Evolutionary conservation across 1,140 invertebrate genomes (phyloP), one percentile per base, ranked within the genome.

Genomic region (Mylabris phalerata): DNA sequence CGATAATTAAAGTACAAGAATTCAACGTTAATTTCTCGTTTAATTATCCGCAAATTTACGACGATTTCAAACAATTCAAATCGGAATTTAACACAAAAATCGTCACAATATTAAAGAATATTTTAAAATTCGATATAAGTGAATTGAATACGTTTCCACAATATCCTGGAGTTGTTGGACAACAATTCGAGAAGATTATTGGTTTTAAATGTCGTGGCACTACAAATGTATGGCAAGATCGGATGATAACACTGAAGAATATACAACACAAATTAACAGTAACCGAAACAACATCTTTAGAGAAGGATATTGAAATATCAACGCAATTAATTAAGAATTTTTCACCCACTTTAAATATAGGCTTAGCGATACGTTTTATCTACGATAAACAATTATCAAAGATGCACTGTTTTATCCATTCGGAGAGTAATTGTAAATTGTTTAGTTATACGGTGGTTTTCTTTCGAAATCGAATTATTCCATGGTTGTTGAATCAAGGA

Each of bases 171-270:
- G n/a, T 60, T 3, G 45, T 55, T 27, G 59, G 58, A 43, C 39
- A 38, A 4, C 19, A 24, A 32, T 19, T 46, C 9, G n/a, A 47
- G 9, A 49, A 52, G 41, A 26, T 51, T 9, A 44, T 58, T 27
- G 50, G 40, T 38, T 70, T 63, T 50, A 50, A 55, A 7, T 67
- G 64, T 52, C 44, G 25, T n/a, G 58, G 58, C 4, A 62, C 54
- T 19, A 43, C 46, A 24, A 65, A 67, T 55, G 13, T 67, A 26
- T 70, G 66, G 66, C 43, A 62, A 39, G 50, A 52, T 5, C 47
- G 66, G 4, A 32, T 32, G 7, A 32, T 32, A 32, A 32, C 32
- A 32, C 7, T 32, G 7, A 32, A 32, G 32, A 32, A 32, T 32
- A 5, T 32, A 32, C 32, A 32, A 32, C 32, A 32, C 1, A 32